Conservation (phyloP, 2,888 invertebrate genomes). For the Dascillus cervinus region DNA sequence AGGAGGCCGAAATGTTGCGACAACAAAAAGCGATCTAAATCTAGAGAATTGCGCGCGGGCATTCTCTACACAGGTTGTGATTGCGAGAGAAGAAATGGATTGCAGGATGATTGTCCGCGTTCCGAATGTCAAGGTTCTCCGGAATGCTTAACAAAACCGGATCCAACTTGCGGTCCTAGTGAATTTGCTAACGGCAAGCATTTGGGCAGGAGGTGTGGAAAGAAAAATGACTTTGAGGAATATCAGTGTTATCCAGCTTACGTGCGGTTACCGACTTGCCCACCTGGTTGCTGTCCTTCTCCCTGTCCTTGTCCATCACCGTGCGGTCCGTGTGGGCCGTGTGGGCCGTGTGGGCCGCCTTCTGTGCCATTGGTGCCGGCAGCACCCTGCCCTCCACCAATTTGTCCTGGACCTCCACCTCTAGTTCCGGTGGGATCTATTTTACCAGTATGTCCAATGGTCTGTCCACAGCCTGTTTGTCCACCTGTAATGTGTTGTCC, state of each 20-base stretch:
- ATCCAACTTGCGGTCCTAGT: constrained; percentile 49
- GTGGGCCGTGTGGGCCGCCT: constrained; percentile 19
- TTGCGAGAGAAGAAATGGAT: constrained; percentile 52
- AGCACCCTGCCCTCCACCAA: constrained; percentile 34
- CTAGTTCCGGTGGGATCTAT: constrained; percentile 16
- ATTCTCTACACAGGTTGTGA: constrained; percentile 51
- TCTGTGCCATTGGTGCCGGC: constrained; percentile 42
- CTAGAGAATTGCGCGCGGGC: constrained; percentile 49
- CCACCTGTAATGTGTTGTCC: no score
- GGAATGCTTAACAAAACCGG: constrained; percentile 47
- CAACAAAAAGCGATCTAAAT: constrained; percentile 37
- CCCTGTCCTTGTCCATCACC: constrained; percentile 36
- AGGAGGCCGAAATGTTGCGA: constrained; percentile 36
- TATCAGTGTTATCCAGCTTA: constrained; percentile 33
- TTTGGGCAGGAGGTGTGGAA: constrained; percentile 39
- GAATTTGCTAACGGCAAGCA: constrained; percentile 29
- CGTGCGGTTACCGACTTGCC: constrained; percentile 31
- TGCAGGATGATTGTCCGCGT: constrained; percentile 52
- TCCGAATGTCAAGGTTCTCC: constrained; percentile 49
- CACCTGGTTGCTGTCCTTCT: constrained; percentile 43
- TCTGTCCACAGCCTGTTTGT: constrained; percentile 16
- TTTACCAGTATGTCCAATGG: no score
- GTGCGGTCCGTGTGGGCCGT: constrained; percentile 34
- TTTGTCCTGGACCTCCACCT: constrained; percentile 12
- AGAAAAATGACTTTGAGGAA: constrained; percentile 20